Base-by-base conservation (phyloP, 2,888 invertebrate species). In the Nasonovia ribisnigri region DNA sequence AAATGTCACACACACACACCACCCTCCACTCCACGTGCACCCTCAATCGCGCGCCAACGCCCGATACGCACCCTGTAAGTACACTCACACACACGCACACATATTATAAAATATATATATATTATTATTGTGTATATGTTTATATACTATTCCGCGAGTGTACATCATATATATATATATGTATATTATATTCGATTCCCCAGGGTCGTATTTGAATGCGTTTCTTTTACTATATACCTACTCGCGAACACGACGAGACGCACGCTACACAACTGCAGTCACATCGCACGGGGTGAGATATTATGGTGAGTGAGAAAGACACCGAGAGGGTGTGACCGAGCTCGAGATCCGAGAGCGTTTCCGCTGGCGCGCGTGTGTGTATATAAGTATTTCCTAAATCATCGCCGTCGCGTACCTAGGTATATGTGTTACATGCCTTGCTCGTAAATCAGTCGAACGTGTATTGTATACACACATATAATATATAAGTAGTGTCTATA, bases 171-270 rank as follows among this genome's bases (percentile, higher is more conserved):
- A 2, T 29, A 60, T 60, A 60, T 60, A 60, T 29, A 60, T 60
- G 3, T 29, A 29, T 60, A 60, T n/a, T 51, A 87, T 87, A 57
- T 92, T 92, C 77, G 88, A 92, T 92, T 93, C 92, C 88, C 92
- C 36, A 54, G 57, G 88, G 92, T 88, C 77, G 88, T 93, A 93
- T 93, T 93, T 93, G 89, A 93, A 93, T 89, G 77, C 54, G 87
- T 67, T 88, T 92, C 42, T 88, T 36, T 42, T 29, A 29, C 54
- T 54, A 20, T 54, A 20, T 48, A 48, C 11, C 6, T 48, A 48
- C 48, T 1, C 86, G 84, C 16, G 77, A 84, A 20, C 20, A 84
- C n/a, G 16, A 43, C 20, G 42, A 84, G 60, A 57, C 67, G n/a
- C 67, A 67, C 36, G 5, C 77, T 2, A 16, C 13, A 13, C 13